phyloP scores from a whole-genome alignment of 2,797 vertebrate species.

The Limosa lapponica region DNA sequence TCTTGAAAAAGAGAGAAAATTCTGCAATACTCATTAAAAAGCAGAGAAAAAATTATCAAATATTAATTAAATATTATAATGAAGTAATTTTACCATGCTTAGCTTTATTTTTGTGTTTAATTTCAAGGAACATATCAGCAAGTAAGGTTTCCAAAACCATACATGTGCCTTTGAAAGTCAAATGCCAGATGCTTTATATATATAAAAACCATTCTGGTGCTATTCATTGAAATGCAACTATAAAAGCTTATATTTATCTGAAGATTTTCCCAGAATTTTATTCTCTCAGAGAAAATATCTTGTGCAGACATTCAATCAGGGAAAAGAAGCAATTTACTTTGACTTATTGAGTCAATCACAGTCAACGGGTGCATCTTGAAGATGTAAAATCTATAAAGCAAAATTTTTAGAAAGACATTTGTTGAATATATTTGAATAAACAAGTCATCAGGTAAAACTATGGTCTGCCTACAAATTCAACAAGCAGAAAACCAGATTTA shows the following conservation, averaged over 20 bases:
- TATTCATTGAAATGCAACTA: neutral
- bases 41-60: neutral
- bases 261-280: neutral
- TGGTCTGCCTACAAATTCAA: neutral
- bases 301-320: neutral
- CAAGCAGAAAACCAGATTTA: neutral
- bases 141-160: neutral
- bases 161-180: rapidly evolving
- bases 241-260: neutral
- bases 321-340: neutral
- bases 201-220: neutral
- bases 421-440: neutral
- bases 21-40: neutral
- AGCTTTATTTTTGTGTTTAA: neutral
- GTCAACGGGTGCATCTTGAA: neutral
- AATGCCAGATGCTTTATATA: neutral
- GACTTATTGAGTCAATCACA: neutral
- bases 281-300: neutral
- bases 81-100: neutral
- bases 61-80: neutral
- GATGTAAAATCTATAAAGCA: neutral
- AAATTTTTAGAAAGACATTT: neutral
- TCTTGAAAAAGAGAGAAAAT: neutral
- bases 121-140: neutral
- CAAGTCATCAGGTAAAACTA: neutral